Evolutionary conservation across 2,888 invertebrate genomes (phyloP).

Genomic region (Calliscelio sp.): DNA sequence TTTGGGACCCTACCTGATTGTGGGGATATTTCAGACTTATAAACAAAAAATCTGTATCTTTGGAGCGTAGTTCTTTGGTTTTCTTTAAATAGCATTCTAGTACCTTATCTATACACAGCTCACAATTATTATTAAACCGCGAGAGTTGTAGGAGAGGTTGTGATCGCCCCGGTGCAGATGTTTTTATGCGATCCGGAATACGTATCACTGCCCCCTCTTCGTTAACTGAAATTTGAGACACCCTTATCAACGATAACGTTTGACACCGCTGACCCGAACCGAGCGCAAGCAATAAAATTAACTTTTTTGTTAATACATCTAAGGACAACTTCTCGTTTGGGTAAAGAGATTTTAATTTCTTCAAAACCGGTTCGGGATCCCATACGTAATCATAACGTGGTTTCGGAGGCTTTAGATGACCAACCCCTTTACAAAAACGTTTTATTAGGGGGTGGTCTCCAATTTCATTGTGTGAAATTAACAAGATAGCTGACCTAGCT

Average conservation of each 20-base stretch:
- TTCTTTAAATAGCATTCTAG: no score
- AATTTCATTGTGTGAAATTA: background rate
- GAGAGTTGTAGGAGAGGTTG: background rate
- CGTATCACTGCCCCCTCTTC: background rate
- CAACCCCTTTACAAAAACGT: background rate
- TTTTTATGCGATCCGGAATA: background rate
- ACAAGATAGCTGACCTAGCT: background rate
- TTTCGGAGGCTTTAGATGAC: background rate
- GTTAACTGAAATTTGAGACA: background rate
- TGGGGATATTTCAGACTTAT: background rate
- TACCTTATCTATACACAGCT: background rate
- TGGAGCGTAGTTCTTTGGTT: background rate
- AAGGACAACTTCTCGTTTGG: background rate
- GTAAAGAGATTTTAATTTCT: background rate
- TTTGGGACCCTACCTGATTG: background rate
- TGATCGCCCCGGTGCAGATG: background rate
- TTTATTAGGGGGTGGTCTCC: background rate
- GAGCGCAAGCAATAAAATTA: background rate
- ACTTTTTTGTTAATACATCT: background rate
- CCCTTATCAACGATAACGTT: no score
- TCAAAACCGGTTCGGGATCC: background rate
- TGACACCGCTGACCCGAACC: background rate
- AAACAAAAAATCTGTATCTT: background rate
- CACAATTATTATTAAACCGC: background rate
- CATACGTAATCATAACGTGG: background rate